Conservation (phyloP, 2,797 vertebrate species). For the Phrynocephalus guinanensis region DNA sequence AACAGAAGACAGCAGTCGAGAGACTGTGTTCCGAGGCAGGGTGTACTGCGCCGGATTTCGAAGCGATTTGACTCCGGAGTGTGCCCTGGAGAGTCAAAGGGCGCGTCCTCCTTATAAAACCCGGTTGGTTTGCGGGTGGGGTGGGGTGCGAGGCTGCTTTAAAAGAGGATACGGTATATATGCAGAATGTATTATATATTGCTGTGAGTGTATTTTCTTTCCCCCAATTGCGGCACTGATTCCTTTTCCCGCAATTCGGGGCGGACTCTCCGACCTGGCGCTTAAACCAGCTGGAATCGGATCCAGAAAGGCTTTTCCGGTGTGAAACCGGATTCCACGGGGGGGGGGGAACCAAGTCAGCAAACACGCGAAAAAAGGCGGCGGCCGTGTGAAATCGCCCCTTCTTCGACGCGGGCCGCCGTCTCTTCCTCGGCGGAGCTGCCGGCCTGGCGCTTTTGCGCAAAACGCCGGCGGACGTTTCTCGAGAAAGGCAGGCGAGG, state of each 20-base stretch:
- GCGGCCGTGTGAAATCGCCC: conserved; percentile 54
- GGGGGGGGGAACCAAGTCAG: conserved; percentile 14
- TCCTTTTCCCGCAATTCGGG: conserved; percentile 1
- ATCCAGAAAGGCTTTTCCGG: background rate
- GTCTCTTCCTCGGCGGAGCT: conserved; percentile 52
- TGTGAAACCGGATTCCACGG: conserved; percentile 50
- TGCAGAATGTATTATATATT: no score
- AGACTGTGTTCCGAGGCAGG: background rate
- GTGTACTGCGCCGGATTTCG: background rate
- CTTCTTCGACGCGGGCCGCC: background rate
- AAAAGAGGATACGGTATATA: no score
- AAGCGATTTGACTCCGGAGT: background rate
- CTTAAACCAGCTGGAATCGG: no score
- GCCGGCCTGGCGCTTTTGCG: conserved; percentile 63
- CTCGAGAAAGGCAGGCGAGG: background rate
- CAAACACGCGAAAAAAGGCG: no score
- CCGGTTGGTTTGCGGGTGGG: no score
- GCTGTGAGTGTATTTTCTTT: no score
- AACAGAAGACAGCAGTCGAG: background rate
- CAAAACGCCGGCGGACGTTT: conserved; percentile 30
- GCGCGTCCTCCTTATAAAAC: no score
- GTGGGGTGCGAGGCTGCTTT: no score
- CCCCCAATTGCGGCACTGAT: background rate
- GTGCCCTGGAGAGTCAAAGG: no score
- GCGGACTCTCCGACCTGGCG: background rate